These are phyloP conservation scores for Caenorhabditis virilis DNA, from an alignment of 2,888 invertebrate genomes.

Conservation along the genomic window DNA sequence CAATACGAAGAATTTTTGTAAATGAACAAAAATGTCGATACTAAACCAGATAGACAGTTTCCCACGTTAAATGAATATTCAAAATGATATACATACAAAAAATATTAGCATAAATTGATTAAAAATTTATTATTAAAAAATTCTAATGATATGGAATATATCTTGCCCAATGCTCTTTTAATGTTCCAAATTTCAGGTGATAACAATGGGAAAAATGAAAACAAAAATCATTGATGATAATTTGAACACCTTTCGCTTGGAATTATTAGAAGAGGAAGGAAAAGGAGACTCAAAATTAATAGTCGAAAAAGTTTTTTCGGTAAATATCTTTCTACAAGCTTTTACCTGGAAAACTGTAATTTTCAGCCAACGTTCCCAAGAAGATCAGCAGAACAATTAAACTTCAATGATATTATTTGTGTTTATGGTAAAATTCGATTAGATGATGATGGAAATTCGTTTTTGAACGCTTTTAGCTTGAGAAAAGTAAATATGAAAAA, in stretches of 20 bases:
- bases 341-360: neutral
- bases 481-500: constrained; percentile 1
- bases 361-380: constrained; percentile 15
- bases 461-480: constrained; percentile 14
- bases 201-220: constrained; percentile 1
- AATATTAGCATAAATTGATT: no score
- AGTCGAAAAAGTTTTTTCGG: constrained; percentile 8
- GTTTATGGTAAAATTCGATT: constrained; percentile 23
- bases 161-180: no score
- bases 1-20: no score
- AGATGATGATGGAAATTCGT: constrained; percentile 1
- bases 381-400: neutral
- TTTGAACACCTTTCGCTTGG: no score
- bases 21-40: no score
- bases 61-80: no score
- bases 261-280: no score
- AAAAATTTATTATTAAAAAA: no score
- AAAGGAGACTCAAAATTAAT: no score
- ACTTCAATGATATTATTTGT: neutral
- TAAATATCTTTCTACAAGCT: neutral
- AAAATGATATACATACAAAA: no score
- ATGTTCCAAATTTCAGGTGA: neutral
- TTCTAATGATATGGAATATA: no score
- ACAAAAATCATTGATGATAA: neutral
- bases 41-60: no score